Evolutionary conservation across 2,888 invertebrate species (phyloP).

Genomic region (Choreutis nemorana): DNA sequence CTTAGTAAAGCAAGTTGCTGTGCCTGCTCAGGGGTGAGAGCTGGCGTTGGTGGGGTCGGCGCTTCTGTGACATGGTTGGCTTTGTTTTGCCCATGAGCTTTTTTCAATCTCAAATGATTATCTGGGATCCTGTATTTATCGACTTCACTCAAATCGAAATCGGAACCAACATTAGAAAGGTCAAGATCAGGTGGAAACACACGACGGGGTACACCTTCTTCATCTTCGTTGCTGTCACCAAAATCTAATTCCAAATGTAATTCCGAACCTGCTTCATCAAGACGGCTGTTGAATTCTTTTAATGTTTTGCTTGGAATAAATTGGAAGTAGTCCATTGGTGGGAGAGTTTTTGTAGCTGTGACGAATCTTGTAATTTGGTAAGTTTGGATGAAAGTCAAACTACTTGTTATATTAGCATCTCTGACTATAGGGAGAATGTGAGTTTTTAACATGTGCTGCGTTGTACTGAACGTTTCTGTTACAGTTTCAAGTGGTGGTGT

Average conservation of each 20-base stretch:
- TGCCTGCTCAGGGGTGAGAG: conserved; percentile 73
- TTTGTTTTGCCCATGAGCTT: conserved; percentile 55
- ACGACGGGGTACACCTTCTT: conserved; percentile 50
- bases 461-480: conserved; percentile 91
- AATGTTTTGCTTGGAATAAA: conserved; percentile 86
- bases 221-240: conserved; percentile 78
- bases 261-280: conserved; percentile 90
- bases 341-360: conserved; percentile 89
- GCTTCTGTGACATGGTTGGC: conserved; percentile 58
- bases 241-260: conserved; percentile 86
- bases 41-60: conserved; percentile 53
- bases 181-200: conserved; percentile 74
- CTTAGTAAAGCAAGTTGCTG: conserved; percentile 79
- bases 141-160: conserved; percentile 75
- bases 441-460: conserved; percentile 87
- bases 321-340: conserved; percentile 86
- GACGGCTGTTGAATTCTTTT: conserved; percentile 86
- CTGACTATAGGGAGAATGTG: conserved; percentile 86
- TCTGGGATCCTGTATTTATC: conserved; percentile 69
- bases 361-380: conserved; percentile 87
- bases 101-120: conserved; percentile 56
- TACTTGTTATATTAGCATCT: conserved; percentile 76
- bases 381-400: conserved; percentile 86
- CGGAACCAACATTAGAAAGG: conserved; percentile 74
- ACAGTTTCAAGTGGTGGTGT: conserved; percentile 88